Evolutionary conservation across 2,797 vertebrate genomes (phyloP).

Genomic region (Malacoraja senta): DNA sequence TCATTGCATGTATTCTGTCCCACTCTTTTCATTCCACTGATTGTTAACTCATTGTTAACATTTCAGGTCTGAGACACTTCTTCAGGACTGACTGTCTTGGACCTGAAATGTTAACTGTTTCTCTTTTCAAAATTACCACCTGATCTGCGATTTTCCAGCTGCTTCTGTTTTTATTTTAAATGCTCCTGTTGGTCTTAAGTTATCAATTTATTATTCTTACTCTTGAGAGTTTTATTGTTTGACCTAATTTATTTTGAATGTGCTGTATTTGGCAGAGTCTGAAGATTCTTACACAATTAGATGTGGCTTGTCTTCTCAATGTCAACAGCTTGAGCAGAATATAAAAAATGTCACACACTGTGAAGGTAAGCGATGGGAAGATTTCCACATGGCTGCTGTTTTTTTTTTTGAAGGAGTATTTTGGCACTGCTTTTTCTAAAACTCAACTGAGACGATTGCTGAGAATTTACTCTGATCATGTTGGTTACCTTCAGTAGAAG

Average conservation of each 20-base stretch:
- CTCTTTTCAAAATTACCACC: too few species aligned
- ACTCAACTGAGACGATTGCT: background rate
- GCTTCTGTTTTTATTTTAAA: background rate
- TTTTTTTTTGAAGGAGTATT: background rate
- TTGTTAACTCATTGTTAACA: background rate
- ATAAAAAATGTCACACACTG: slow-evolving; percentile 60
- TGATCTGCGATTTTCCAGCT: too few species aligned
- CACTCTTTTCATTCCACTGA: background rate
- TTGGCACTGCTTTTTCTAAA: background rate
- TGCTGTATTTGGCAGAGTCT: slow-evolving; percentile 57
- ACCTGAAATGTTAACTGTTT: too few species aligned
- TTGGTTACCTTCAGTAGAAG: background rate
- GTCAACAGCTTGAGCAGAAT: slow-evolving; percentile 62
- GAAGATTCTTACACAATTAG: slow-evolving; percentile 88
- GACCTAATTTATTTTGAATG: slow-evolving; percentile 49
- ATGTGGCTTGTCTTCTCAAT: slow-evolving; percentile 80
- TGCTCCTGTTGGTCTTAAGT: background rate
- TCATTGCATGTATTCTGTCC: background rate
- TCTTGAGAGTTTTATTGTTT: background rate
- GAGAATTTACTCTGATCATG: background rate
- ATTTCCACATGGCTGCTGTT: background rate
- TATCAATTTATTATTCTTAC: background rate
- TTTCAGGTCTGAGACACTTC: too few species aligned
- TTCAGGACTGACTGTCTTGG: too few species aligned
- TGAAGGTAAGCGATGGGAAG: slow-evolving; percentile 56